A percentile compares a stretch with the other conserved stretches of the same genome.
Conservation (phyloP, 1,140 invertebrate species). For the Microplitis mediator region DNA sequence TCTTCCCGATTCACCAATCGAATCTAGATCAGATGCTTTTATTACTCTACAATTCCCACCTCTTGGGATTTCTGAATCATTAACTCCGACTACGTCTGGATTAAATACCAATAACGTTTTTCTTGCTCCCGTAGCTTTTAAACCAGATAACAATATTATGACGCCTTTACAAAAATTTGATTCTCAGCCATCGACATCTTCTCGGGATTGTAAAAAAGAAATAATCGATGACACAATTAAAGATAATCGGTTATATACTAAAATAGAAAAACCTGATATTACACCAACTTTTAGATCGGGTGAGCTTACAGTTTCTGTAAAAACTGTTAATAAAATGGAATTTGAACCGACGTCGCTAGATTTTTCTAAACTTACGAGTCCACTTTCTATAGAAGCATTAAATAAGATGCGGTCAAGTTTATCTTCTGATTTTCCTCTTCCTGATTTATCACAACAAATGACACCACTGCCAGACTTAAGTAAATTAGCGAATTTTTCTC, state of each 20-base stretch:
- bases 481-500: slow-evolving; percentile 49
- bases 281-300: slow-evolving; percentile 55
- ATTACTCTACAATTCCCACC: slow-evolving; percentile 55
- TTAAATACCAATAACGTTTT: slow-evolving; percentile 53
- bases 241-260: slow-evolving; percentile 32
- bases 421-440: slow-evolving; percentile 49
- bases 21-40: slow-evolving; percentile 38
- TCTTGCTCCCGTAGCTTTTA: slow-evolving; percentile 54
- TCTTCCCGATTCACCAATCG: slow-evolving; percentile 53
- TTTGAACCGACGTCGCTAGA: slow-evolving; percentile 52
- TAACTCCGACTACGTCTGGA: slow-evolving; percentile 42
- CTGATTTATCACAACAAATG: slow-evolving; percentile 54
- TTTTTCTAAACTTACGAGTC: slow-evolving; percentile 46
- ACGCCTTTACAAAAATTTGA: slow-evolving; percentile 48
- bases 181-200: slow-evolving; percentile 50
- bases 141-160: slow-evolving; percentile 51
- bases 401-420: slow-evolving; percentile 28
- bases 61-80: slow-evolving; percentile 46
- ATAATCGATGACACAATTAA: slow-evolving; percentile 44
- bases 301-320: slow-evolving; percentile 57
- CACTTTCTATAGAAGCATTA: slow-evolving; percentile 34
- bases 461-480: slow-evolving; percentile 49
- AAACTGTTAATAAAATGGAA: slow-evolving; percentile 51
- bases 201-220: slow-evolving; percentile 44
- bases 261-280: slow-evolving; percentile 41